phyloP scores from a whole-genome alignment of 2,888 invertebrate genomes.

The Steromphala cineraria region DNA sequence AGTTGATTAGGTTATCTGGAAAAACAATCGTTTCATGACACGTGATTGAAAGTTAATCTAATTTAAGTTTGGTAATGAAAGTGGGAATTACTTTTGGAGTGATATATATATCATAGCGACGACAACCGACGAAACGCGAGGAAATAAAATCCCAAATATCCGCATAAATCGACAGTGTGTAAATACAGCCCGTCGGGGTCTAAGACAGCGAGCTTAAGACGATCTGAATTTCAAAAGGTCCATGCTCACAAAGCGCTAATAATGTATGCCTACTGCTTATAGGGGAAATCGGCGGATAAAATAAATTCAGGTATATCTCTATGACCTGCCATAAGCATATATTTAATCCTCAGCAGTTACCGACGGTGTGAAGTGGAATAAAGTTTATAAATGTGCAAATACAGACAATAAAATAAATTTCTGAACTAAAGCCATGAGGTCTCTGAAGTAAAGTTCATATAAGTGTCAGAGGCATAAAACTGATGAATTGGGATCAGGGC shows the following conservation, averaged over 20 bases:
- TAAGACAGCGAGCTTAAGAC: not conserved
- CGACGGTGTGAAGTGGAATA: not conserved
- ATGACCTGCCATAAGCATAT: not conserved
- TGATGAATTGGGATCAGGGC: too few species aligned
- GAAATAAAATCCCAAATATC: not conserved
- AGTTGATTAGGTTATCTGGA: too few species aligned
- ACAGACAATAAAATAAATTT: not conserved
- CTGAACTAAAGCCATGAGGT: too few species aligned
- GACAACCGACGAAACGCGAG: not conserved
- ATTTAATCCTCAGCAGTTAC: not conserved
- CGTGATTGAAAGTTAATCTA: not conserved
- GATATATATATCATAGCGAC: not conserved
- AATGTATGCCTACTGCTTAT: not conserved
- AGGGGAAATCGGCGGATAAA: not conserved
- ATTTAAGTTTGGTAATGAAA: not conserved
- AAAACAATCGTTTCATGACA: not conserved
- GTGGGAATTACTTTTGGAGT: not conserved
- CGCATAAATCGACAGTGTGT: not conserved
- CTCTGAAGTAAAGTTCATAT: too few species aligned
- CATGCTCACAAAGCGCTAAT: not conserved
- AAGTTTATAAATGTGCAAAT: constrained; percentile 3
- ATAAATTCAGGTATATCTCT: not conserved
- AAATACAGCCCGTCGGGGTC: not conserved
- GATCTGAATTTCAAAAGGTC: not conserved
- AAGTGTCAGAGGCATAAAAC: too few species aligned